A percentile compares a stretch with the other conserved stretches of the same genome.
These are phyloP conservation scores for Aplidium turbinatum DNA, from an alignment of 23 tunicate species.

Conservation along the genomic window DNA sequence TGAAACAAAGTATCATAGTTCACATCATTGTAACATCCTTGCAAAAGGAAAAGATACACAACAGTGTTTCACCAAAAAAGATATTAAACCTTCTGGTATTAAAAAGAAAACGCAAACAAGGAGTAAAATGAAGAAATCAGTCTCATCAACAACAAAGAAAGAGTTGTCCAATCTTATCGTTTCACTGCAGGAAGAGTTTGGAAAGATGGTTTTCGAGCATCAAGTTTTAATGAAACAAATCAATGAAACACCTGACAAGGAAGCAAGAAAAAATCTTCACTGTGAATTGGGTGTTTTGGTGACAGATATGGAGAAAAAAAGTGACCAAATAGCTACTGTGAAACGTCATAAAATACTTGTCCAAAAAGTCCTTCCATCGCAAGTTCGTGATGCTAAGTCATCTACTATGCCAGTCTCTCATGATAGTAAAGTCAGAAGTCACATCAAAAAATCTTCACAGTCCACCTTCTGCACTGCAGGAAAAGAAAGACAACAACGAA, in stretches of 20 bases:
- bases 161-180: constrained; percentile 64
- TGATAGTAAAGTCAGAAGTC: too few species aligned
- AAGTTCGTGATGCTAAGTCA: too few species aligned
- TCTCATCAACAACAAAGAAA: constrained; percentile 55
- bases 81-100: background rate
- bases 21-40: constrained; percentile 64
- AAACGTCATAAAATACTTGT: constrained; percentile 83
- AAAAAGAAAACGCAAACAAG: too few species aligned
- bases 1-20: constrained; percentile 81
- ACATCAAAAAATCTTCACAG: too few species aligned
- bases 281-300: constrained; percentile 54
- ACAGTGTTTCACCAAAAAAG: too few species aligned
- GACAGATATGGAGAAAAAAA: constrained; percentile 73
- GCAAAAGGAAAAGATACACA: constrained; percentile 13
- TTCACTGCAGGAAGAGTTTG: constrained; percentile 89
- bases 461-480: too few species aligned
- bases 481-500: too few species aligned
- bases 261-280: constrained; percentile 26
- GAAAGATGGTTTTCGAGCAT: constrained; percentile 84
- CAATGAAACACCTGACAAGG: constrained; percentile 29
- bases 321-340: constrained; percentile 77
- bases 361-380: too few species aligned
- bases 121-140: too few species aligned
- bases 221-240: constrained; percentile 79
- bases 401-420: too few species aligned